Percentiles rank a stretch among this genome's conserved stretches.
Conservation (phyloP, 30 jellyfish, hydroid and myxozoan genomes). For the Nemopilema nomurai region DNA sequence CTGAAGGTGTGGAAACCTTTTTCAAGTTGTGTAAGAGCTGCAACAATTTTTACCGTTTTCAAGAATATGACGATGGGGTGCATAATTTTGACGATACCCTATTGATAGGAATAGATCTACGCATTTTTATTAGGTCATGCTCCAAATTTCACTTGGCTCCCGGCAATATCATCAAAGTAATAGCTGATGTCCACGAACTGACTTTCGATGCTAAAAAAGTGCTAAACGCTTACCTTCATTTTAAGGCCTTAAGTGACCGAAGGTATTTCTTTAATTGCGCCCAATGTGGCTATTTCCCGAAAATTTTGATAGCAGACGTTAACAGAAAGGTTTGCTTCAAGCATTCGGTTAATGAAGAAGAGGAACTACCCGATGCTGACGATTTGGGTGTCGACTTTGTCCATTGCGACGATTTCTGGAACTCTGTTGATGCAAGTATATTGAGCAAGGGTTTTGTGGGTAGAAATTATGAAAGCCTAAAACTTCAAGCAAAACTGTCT, state of each 20-base stretch:
- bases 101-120: slow-evolving; percentile 32
- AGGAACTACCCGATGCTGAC: not conserved
- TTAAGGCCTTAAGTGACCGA: slow-evolving; percentile 15
- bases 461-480: not conserved
- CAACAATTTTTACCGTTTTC: slow-evolving; percentile 26
- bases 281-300: slow-evolving; percentile 42
- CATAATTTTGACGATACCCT: slow-evolving; percentile 48
- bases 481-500: not conserved
- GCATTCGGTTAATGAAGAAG: not conserved
- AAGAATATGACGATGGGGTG: slow-evolving; percentile 32
- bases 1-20: slow-evolving; percentile 32
- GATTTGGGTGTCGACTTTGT: slow-evolving; percentile 1
- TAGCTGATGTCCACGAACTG: not conserved
- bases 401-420: not conserved
- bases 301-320: slow-evolving; percentile 49
- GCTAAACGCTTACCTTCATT: slow-evolving; percentile 17
- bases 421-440: not conserved
- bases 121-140: slow-evolving; percentile 18
- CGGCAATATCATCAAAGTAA: slow-evolving; percentile 9
- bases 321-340: slow-evolving; percentile 64
- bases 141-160: slow-evolving; percentile 16
- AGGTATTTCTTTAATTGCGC: slow-evolving; percentile 39
- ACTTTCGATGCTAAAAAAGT: not conserved
- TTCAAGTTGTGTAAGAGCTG: slow-evolving; percentile 7
- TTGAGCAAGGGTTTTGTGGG: slow-evolving; percentile 20